Percentiles rank a stretch among this genome's conserved stretches.
phyloP scores from a whole-genome alignment of 2,797 vertebrate genomes.

The Anomalospiza imberbis region DNA sequence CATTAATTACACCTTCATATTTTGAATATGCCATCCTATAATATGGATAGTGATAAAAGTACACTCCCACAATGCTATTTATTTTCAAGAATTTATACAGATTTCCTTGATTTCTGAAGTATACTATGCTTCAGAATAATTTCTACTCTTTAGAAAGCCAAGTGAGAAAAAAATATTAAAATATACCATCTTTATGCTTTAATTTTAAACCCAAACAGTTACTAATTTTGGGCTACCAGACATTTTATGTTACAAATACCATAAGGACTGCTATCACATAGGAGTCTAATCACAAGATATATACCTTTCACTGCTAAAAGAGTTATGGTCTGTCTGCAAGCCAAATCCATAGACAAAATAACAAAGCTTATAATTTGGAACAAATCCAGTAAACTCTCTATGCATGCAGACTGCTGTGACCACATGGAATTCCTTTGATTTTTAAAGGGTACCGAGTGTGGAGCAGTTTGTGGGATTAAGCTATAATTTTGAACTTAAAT shows the following conservation, averaged over 20 bases:
- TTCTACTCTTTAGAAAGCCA: background rate
- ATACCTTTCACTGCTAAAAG: background rate
- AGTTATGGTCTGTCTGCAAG: background rate
- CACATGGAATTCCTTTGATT: background rate
- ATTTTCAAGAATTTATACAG: background rate
- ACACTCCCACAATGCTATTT: background rate
- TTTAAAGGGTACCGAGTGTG: background rate
- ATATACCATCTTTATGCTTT: background rate
- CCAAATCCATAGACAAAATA: constrained; percentile 5
- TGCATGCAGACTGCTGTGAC: background rate
- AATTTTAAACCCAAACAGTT: background rate
- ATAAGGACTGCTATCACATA: background rate
- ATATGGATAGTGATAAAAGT: background rate
- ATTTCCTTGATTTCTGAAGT: background rate
- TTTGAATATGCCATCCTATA: background rate
- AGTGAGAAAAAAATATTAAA: background rate
- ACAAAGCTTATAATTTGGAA: constrained; percentile 17
- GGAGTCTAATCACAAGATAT: background rate
- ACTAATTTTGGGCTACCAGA: background rate
- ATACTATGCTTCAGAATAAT: background rate
- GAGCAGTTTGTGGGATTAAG: background rate
- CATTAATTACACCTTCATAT: background rate
- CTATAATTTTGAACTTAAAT: background rate
- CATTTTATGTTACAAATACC: background rate
- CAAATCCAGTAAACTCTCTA: background rate